Conservation (phyloP, 2,797 vertebrate genomes). For the Cheirogaleus major region DNA sequence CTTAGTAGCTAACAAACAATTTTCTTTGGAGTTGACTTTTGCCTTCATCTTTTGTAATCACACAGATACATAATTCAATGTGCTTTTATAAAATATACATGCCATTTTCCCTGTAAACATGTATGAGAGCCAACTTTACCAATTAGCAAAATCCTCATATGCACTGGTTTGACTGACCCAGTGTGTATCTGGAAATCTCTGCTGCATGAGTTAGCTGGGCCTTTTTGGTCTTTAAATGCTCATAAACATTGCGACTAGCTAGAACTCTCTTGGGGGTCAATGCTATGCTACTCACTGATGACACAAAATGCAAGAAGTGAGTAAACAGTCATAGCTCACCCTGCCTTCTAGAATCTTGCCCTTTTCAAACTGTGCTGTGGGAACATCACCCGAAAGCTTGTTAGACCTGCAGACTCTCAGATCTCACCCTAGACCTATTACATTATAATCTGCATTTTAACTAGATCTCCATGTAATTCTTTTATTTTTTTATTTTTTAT, state of each 20-base stretch:
- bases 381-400: background rate
- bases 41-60: constrained; percentile 5
- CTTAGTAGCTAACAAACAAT: background rate
- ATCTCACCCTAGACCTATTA: fast-evolving
- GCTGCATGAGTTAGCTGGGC: background rate
- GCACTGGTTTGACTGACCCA: background rate
- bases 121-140: background rate
- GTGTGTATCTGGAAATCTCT: background rate
- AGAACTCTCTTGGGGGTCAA: background rate
- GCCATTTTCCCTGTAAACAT: background rate
- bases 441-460: background rate
- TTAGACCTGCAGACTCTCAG: background rate
- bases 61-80: background rate
- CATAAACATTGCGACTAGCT: background rate
- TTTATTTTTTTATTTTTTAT: no score
- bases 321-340: background rate
- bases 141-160: background rate
- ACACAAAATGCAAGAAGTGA: background rate
- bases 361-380: background rate
- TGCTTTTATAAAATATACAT: background rate
- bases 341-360: background rate
- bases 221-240: background rate
- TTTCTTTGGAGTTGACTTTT: constrained; percentile 26
- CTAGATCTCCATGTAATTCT: background rate
- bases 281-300: background rate